These are phyloP conservation scores for Manis pentadactyla DNA, from an alignment of 2,797 vertebrate species.

Conservation along the genomic window DNA sequence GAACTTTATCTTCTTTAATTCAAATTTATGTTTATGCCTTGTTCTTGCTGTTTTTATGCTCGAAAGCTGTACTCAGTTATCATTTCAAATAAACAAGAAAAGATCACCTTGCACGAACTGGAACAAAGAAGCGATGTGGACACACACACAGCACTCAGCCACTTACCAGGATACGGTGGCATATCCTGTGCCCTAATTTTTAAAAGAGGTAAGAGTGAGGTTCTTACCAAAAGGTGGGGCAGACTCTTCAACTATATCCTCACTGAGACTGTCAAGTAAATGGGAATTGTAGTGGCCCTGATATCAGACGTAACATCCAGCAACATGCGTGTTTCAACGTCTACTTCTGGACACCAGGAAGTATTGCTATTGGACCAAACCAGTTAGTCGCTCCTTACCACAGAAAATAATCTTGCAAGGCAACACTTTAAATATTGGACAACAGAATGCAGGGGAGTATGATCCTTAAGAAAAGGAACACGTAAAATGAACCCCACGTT, in stretches of 20 bases:
- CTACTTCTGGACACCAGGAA: not conserved
- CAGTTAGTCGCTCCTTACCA: too few relatives aligned
- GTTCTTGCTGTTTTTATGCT: not conserved
- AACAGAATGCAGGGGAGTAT: not conserved
- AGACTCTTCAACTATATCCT: not conserved
- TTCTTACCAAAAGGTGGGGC: not conserved
- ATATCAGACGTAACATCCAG: not conserved
- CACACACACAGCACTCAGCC: not conserved
- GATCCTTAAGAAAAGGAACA: not conserved
- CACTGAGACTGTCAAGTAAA: not conserved
- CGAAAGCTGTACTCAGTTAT: not conserved
- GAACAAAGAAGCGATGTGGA: not conserved
- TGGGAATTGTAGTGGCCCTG: not conserved
- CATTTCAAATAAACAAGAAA: slow-evolving; percentile 28
- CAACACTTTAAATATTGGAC: not conserved
- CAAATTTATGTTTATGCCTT: not conserved
- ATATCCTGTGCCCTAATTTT: not conserved
- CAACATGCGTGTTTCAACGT: not conserved
- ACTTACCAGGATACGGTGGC: not conserved
- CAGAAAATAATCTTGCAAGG: not conserved
- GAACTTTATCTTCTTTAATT: slow-evolving; percentile 33
- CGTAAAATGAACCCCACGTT: not conserved
- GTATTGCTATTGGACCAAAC: not conserved
- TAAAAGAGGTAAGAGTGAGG: not conserved
- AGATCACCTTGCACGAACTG: not conserved